These are phyloP conservation scores for Tetragnatha montana DNA, from an alignment of 2,888 invertebrate genomes.

Conservation along the genomic window DNA sequence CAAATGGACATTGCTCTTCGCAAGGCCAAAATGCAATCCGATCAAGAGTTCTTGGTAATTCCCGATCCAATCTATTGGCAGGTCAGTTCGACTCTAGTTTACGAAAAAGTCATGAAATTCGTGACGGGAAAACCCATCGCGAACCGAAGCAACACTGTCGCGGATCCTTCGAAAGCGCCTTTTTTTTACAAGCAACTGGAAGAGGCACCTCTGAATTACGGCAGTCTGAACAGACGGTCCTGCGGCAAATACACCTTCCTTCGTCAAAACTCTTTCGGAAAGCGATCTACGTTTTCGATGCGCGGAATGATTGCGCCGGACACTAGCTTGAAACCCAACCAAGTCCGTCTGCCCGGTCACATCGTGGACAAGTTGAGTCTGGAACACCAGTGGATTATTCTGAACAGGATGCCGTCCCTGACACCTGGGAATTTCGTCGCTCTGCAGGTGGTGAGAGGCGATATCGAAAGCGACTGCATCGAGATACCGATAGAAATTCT, in stretches of 20 bases:
- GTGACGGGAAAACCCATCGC: neutral
- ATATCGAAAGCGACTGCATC: neutral
- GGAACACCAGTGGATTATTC: conserved; percentile 9
- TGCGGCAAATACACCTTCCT: conserved; percentile 23
- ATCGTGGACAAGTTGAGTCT: conserved; percentile 1
- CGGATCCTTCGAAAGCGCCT: neutral
- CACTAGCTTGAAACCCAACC: conserved; percentile 4
- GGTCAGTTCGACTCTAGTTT: neutral
- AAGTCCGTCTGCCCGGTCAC: neutral
- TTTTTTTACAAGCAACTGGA: conserved; percentile 29
- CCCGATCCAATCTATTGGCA: conserved; percentile 51
- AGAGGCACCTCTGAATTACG: conserved; percentile 29
- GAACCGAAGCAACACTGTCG: neutral
- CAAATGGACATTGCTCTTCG: neutral
- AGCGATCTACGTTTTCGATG: conserved; percentile 3
- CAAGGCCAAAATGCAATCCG: neutral
- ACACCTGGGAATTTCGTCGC: conserved; percentile 41
- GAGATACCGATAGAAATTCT: conserved; percentile 36
- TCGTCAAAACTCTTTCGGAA: conserved; percentile 24
- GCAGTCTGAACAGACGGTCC: conserved; percentile 14
- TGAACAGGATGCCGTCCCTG: conserved; percentile 41
- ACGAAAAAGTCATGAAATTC: conserved; percentile 33
- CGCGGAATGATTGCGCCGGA: conserved; percentile 32
- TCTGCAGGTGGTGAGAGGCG: neutral
- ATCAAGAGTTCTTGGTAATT: conserved; percentile 24